phyloP scores from a whole-genome alignment of 2,113 vertebrate genomes.

The Caretta caretta region DNA sequence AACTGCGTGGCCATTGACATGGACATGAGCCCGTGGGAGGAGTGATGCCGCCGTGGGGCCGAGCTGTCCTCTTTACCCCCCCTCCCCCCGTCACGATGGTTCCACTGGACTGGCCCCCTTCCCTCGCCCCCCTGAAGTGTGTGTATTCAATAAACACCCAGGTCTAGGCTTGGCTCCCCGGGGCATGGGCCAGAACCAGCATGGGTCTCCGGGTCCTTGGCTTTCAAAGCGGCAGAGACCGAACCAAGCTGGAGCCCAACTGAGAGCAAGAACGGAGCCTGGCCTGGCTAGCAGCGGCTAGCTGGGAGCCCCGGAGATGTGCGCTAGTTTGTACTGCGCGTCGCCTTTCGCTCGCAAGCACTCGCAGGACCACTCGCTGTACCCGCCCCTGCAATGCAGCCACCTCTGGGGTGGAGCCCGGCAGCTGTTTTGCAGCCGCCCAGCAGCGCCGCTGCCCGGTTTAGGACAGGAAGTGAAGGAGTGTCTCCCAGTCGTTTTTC shows the following conservation, averaged over 20 bases:
- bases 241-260: neutral
- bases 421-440: neutral
- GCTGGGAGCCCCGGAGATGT: neutral
- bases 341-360: too few relatives aligned
- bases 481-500: too few relatives aligned
- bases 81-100: neutral
- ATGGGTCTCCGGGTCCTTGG: neutral
- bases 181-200: neutral
- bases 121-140: too few relatives aligned
- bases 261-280: neutral
- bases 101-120: neutral
- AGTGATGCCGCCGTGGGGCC: constrained; percentile 76
- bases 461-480: neutral
- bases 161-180: neutral
- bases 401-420: neutral
- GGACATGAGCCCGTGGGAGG: constrained; percentile 98
- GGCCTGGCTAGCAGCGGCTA: too few relatives aligned
- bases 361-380: too few relatives aligned
- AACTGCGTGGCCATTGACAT: constrained; percentile 99
- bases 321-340: neutral
- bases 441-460: too few relatives aligned
- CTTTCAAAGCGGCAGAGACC: neutral
- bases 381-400: neutral
- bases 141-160: neutral
- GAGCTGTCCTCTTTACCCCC: neutral